Conservation (phyloP, 2,113 vertebrate genomes). For the Otolemur garnettii region DNA sequence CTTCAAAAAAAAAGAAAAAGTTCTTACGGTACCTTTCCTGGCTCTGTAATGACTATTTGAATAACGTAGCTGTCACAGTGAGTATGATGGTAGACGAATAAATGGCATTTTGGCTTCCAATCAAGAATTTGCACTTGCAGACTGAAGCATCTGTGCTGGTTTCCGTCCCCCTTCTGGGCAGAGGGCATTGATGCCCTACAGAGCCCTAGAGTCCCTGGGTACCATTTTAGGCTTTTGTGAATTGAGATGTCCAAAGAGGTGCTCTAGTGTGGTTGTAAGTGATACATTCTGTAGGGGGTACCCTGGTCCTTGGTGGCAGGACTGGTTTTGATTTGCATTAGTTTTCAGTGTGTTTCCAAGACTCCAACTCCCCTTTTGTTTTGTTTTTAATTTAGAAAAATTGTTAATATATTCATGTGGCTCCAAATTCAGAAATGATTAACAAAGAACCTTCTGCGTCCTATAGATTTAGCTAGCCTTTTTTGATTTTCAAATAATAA, state of each 20-base stretch:
- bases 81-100: not conserved
- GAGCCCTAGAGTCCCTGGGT: not conserved
- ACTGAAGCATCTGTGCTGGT: not conserved
- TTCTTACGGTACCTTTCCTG: not conserved
- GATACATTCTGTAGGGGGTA: not conserved
- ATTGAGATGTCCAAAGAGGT: rapidly evolving
- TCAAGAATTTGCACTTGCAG: too few species aligned
- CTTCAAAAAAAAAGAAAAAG: too few species aligned
- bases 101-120: not conserved
- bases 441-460: not conserved
- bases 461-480: not conserved
- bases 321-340: not conserved
- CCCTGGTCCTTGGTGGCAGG: not conserved
- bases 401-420: not conserved
- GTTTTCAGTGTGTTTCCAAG: not conserved
- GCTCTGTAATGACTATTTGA: not conserved
- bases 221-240: not conserved
- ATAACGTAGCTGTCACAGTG: not conserved
- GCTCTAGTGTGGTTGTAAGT: rapidly evolving
- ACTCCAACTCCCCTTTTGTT: not conserved
- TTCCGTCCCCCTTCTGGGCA: not conserved
- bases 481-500: not conserved
- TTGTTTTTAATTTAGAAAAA: not conserved
- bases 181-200: not conserved
- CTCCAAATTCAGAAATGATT: not conserved